phyloP scores from a whole-genome alignment of 2,797 vertebrate genomes.

The Macropodus opercularis region DNA sequence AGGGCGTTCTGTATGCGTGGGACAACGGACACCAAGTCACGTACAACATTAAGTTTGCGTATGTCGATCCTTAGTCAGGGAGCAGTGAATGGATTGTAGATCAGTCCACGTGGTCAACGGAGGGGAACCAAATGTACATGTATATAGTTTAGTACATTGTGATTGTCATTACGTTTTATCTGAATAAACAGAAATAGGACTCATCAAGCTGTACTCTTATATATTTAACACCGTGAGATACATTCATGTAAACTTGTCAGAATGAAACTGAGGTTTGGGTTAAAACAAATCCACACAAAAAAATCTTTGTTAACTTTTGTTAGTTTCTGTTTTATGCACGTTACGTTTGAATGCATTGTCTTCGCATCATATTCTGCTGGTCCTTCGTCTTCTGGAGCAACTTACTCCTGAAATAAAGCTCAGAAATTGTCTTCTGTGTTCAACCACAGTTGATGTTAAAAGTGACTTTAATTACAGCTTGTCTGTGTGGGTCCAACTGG shows the following conservation, averaged over 20 bases:
- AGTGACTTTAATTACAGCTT: constrained; percentile 25
- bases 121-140: constrained; percentile 45
- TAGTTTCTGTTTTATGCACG: constrained; percentile 30
- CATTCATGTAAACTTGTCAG: constrained; percentile 40
- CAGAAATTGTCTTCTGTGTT: constrained; percentile 43
- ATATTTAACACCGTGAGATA: constrained; percentile 56
- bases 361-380: constrained; percentile 37
- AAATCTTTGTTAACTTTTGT: background rate
- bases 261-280: constrained; percentile 17
- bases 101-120: constrained; percentile 80
- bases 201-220: constrained; percentile 52
- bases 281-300: constrained; percentile 22
- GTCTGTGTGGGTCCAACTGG: constrained; percentile 7
- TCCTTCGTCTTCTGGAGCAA: constrained; percentile 50
- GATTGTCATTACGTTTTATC: constrained; percentile 32
- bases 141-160: constrained; percentile 52
- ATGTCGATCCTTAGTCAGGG: constrained; percentile 73
- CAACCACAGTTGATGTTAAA: constrained; percentile 8
- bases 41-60: constrained; percentile 93
- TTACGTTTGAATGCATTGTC: constrained; percentile 33
- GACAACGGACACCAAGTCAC: constrained; percentile 98
- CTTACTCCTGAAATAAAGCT: constrained; percentile 71
- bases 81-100: constrained; percentile 88
- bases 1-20: constrained; percentile 94
- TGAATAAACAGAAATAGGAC: constrained; percentile 42